A percentile compares a stretch with the other conserved stretches of the same genome.
These are phyloP conservation scores for Ochlodes sylvanus DNA, from an alignment of 2,888 invertebrate genomes.

Conservation along the genomic window DNA sequence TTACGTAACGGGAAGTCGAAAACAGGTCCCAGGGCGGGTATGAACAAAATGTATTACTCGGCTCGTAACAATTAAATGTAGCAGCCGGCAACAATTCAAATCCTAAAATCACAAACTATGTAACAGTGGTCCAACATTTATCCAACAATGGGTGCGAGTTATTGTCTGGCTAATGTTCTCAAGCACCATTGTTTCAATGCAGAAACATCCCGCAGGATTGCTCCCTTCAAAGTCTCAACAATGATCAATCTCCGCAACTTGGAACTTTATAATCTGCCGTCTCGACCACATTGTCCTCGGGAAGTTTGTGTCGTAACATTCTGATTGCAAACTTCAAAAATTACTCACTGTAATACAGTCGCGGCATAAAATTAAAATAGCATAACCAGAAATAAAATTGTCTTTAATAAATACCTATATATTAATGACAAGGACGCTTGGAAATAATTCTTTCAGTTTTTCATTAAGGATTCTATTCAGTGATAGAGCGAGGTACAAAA, in stretches of 20 bases:
- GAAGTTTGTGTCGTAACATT: not conserved
- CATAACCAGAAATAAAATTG: too few species aligned
- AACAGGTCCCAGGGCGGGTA: not conserved
- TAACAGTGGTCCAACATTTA: slow-evolving; percentile 26
- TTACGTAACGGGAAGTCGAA: not conserved
- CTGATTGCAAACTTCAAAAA: slow-evolving; percentile 11
- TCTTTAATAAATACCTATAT: too few species aligned
- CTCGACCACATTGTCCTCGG: slow-evolving; percentile 38
- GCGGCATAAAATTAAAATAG: not conserved
- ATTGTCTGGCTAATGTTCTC: slow-evolving; percentile 37
- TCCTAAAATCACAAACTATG: slow-evolving; percentile 31
- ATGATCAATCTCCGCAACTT: slow-evolving; percentile 42
- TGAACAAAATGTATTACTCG: not conserved
- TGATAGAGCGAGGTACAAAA: too few species aligned
- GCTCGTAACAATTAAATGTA: not conserved
- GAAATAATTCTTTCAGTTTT: too few species aligned
- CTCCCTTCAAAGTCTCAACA: slow-evolving; percentile 28
- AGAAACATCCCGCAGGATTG: slow-evolving; percentile 17
- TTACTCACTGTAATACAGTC: slow-evolving; percentile 2
- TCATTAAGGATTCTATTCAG: too few species aligned
- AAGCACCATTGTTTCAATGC: slow-evolving; percentile 31
- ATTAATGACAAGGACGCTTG: too few species aligned
- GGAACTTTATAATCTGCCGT: slow-evolving; percentile 37
- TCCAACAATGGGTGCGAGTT: slow-evolving; percentile 35
- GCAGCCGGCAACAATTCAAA: slow-evolving; percentile 19